Conservation (phyloP, 2,888 invertebrate genomes). For the Copidosoma aretas region DNA sequence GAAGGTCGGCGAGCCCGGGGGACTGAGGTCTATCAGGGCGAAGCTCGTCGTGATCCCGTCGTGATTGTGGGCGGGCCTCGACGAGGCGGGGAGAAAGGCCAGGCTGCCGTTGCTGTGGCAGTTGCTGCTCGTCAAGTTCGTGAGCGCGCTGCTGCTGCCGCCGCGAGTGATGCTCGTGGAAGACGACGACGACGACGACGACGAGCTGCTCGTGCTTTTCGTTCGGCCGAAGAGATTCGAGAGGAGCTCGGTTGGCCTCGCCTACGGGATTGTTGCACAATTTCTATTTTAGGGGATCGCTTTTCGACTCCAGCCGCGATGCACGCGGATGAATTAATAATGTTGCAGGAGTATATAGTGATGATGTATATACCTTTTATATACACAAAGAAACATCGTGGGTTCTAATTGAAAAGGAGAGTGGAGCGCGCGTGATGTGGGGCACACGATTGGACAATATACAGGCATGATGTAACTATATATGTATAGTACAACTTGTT, state of each 20-base stretch:
- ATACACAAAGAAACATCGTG: too few relatives aligned
- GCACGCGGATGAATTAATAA: too few relatives aligned
- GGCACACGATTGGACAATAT: too few relatives aligned
- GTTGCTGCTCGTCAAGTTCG: not conserved
- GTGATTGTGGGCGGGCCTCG: conserved; percentile 79
- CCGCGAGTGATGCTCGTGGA: conserved; percentile 28
- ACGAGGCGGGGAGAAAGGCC: conserved; percentile 69
- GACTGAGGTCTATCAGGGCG: conserved; percentile 76
- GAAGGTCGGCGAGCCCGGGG: conserved; percentile 77
- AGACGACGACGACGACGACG: conserved; percentile 44
- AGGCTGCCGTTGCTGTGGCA: conserved; percentile 36
- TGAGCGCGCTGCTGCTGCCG: conserved; percentile 23
- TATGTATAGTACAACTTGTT: too few relatives aligned
- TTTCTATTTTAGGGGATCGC: too few relatives aligned
- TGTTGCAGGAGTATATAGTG: too few relatives aligned
- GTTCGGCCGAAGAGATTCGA: conserved; percentile 55
- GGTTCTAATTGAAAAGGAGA: too few relatives aligned
- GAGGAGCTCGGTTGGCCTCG: conserved; percentile 57
- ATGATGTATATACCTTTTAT: too few relatives aligned
- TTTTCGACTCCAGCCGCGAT: too few relatives aligned
- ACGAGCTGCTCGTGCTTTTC: conserved; percentile 47
- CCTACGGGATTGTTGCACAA: conserved; percentile 43
- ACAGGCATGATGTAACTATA: too few relatives aligned
- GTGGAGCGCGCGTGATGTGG: too few relatives aligned
- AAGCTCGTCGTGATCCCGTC: conserved; percentile 58